Evolutionary conservation across 2,888 invertebrate genomes (phyloP), one percentile per base, ranked within the genome.

Genomic region (Andrena hattorfiana): DNA sequence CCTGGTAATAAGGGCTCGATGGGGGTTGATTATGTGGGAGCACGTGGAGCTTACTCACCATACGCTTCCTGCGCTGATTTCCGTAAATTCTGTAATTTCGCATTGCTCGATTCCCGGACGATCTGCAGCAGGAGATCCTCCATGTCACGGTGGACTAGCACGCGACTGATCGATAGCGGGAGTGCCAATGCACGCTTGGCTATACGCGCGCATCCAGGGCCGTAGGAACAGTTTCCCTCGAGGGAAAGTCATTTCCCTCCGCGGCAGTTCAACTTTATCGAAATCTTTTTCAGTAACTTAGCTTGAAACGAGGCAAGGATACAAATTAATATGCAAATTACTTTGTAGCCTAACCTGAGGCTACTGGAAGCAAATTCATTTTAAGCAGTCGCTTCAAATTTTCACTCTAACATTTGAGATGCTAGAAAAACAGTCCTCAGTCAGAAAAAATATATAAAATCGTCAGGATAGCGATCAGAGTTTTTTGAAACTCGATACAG

Each of bases 11-110:
- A 0, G 0, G 4, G 8, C 0, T 1, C 2, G 0, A 26, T 20
- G 1, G 3, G 16, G 2, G 10, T 28, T n/a, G 32, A 13, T 51
- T 10, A 42, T 10, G 30, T 5, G 6, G 4, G 0, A 10, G 10
- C 48, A 23, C n/a, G 1, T 2, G 48, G 28, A 32, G 16, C 16
- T 83, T 78, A 91, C 94, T 95, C 95, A 98, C 98, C 98, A 94
- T 97, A 96, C 88, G 98, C 98, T 94, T 97, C 97, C 95, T 98
- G 97, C 91, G 98, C 97, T 89, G 97, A 96, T 94, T 97, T 97
- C 92, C 97, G 96, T 89, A 98, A 94, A 87, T 95, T 95, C 77
- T 96, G 95, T 90, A 97, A 95, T 94, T 98, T 98, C 35, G 97
- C 96, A 90, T 97, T 97, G 69, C 96, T 96, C 81, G 98, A 97